A percentile compares a stretch with the other conserved stretches of the same genome.
These are phyloP conservation scores for Oreochromis mossambicus DNA, from an alignment of 2,797 vertebrate genomes.

Conservation along the genomic window DNA sequence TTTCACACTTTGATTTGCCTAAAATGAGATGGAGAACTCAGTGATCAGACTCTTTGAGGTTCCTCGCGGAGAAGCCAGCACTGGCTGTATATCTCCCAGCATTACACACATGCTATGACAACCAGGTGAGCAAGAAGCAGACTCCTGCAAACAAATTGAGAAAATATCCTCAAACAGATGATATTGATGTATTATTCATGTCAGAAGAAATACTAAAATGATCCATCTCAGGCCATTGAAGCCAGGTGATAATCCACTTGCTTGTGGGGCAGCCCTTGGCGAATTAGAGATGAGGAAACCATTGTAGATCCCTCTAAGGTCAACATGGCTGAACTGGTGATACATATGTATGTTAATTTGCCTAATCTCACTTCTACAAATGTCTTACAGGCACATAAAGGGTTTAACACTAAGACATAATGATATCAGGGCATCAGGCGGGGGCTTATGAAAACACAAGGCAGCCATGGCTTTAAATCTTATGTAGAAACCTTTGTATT, in stretches of 20 bases:
- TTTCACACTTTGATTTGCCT: slow-evolving; percentile 83
- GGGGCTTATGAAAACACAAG: slow-evolving; percentile 62
- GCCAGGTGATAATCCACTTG: slow-evolving; percentile 73
- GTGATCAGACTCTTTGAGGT: slow-evolving; percentile 76
- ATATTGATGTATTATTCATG: slow-evolving; percentile 76
- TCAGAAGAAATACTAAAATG: slow-evolving; percentile 55
- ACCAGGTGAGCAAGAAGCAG: slow-evolving; percentile 62
- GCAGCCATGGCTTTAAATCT: slow-evolving; percentile 52
- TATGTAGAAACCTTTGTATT: slow-evolving; percentile 15
- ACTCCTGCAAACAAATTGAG: slow-evolving; percentile 64
- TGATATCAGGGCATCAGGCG: slow-evolving; percentile 73
- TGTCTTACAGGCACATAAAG: slow-evolving; percentile 79
- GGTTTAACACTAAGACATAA: slow-evolving; percentile 75
- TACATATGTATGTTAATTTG: slow-evolving; percentile 81
- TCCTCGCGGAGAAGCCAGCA: slow-evolving; percentile 61
- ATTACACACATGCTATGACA: slow-evolving; percentile 41
- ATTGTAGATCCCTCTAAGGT: slow-evolving; percentile 72
- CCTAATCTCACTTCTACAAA: slow-evolving; percentile 78
- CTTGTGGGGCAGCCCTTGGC: slow-evolving; percentile 65
- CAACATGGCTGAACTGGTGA: slow-evolving; percentile 73
- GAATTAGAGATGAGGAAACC: slow-evolving; percentile 66
- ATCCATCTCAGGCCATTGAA: slow-evolving; percentile 75
- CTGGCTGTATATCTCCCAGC: slow-evolving; percentile 49
- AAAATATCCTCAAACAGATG: slow-evolving; percentile 64
- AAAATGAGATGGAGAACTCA: slow-evolving; percentile 78